Evolutionary conservation across 2,113 vertebrate species (phyloP).

Genomic region (Dermatemys mawii): DNA sequence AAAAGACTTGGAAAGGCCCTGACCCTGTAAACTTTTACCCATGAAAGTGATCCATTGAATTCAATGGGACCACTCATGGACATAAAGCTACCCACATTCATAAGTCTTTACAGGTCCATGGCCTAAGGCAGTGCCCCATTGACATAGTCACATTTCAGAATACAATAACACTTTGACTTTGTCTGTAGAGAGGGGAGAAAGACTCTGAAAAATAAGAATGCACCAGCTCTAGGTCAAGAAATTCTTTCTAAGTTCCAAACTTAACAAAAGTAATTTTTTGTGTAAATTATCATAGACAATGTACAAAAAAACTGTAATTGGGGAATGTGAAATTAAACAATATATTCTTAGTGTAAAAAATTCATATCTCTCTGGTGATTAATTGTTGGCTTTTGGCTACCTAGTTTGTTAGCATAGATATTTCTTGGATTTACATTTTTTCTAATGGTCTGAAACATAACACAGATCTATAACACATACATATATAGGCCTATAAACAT

Average conservation of each 20-base stretch:
- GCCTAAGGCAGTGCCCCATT: background rate
- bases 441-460: constrained; percentile 14
- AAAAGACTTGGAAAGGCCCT: background rate
- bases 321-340: background rate
- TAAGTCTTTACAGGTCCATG: background rate
- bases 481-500: constrained; percentile 7
- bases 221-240: no score
- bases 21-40: background rate
- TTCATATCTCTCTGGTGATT: background rate
- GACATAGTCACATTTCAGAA: background rate
- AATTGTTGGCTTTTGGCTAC: constrained; percentile 8
- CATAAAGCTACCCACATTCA: background rate
- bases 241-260: no score
- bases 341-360: background rate
- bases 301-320: background rate
- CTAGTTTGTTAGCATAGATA: background rate
- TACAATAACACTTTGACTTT: background rate
- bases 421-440: constrained; percentile 20
- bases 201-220: no score
- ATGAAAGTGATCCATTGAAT: background rate
- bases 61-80: background rate
- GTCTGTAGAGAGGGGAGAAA: rapidly evolving
- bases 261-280: background rate
- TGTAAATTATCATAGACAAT: background rate
- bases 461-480: background rate